Percentiles rank a stretch among this genome's conserved stretches.
Evolutionary conservation across 2,113 vertebrate species (phyloP).

Genomic region (Tenrec ecaudatus): DNA sequence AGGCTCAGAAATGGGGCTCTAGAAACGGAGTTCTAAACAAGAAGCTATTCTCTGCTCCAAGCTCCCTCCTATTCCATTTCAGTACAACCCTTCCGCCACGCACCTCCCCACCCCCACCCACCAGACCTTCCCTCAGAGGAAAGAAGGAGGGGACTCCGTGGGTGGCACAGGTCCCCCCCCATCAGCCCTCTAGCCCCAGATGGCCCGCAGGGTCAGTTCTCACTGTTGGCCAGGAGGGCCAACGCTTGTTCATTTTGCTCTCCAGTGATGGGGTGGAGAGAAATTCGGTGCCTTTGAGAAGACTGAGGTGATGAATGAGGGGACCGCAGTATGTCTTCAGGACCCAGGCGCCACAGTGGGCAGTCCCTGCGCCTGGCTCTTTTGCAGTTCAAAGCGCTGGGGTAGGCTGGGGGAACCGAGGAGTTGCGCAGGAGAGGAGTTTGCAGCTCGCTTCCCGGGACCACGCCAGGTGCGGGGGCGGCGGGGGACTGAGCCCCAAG

Average conservation of each 20-base stretch:
- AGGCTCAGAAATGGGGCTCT: not conserved
- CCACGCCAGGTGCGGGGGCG: rapidly evolving
- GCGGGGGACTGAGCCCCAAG: not conserved
- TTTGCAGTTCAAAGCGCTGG: not conserved
- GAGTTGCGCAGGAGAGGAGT: not conserved
- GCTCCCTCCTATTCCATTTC: not conserved
- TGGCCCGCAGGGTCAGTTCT: not conserved
- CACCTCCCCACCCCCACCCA: too few relatives aligned
- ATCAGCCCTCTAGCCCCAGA: rapidly evolving
- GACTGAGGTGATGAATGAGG: not conserved
- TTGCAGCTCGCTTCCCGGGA: rapidly evolving
- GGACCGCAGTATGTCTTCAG: rapidly evolving
- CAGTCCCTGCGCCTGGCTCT: not conserved
- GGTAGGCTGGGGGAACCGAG: too few relatives aligned
- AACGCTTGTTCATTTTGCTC: not conserved
- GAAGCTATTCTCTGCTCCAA: not conserved
- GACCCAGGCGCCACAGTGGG: rapidly evolving
- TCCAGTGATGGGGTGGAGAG: not conserved
- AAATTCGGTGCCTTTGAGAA: rapidly evolving
- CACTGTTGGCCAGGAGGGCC: not conserved
- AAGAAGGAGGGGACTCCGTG: not conserved
- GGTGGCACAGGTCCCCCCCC: rapidly evolving
- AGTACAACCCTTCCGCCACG: not conserved
- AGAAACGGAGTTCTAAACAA: not conserved
- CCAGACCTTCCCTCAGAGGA: too few relatives aligned